Base-by-base conservation (phyloP, 1,140 invertebrate genomes). In the Hylaeus anthracinus region DNA sequence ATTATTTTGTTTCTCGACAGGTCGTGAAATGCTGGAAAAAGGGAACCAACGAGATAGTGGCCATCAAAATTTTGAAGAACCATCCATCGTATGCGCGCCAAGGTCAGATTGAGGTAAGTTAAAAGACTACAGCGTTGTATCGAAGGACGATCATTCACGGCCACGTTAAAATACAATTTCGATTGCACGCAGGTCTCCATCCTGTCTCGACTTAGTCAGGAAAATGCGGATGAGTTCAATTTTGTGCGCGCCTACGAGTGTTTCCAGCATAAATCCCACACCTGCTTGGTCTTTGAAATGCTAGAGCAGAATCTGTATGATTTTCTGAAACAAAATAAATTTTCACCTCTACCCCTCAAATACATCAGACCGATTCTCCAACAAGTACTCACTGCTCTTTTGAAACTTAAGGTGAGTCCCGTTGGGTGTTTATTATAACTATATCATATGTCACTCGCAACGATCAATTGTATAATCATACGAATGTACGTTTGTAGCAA, bases 11-110 rank as follows among this genome's bases (percentile, higher is more conserved):
- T 48, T 56, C 3, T 88, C 89, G 26, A 0, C 88, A 96, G 95
- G 99, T 99, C 87, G 99, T 99, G 88, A 99, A 99, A 95, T 99
- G 99, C 94, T 99, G 99, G 99, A 99, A 99, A 94, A 99, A 99
- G 93, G 99, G 99, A 92, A 99, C 99, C 78, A 99, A 99, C 93
- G 99, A 99, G 94, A 99, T 99, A 90, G 99, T 99, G 83, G 99
- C 99, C 90, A 99, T 99, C 91, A 99, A 99, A 95, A 99, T 99
- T 91, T 94, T 99, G 48, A 99, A 99, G 94, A 99, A 99, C 95
- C 99, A 99, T 95, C 99, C 99, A 72, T 99, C 98, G 72, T 99
- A 99, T 95, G 99, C 99, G 79, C 96, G 99, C 88, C 99, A 99
- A 95, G 99, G 99, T 86, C 99, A 99, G 94, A 99, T 99, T 94